Base-by-base conservation (phyloP, 2,888 invertebrate species). In the Nomada fabriciana region DNA sequence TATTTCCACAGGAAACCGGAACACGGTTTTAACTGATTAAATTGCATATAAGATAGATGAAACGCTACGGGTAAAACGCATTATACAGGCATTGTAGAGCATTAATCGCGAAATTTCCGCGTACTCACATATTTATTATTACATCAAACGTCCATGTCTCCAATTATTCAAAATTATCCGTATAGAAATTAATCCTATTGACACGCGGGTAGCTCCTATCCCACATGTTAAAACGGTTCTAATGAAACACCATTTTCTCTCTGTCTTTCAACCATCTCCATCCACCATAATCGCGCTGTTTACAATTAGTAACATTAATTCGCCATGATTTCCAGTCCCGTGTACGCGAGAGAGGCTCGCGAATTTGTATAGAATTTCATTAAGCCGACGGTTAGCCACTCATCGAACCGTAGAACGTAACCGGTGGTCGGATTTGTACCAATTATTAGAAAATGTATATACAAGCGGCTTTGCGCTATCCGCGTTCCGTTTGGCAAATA, bases 331-430 rank as follows among this genome's bases (percentile, higher is more conserved):
- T 82, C 80, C 80, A 77, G 73, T 52, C 68, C 25, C 75, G 80
- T 59, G 64, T 78, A 76, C 78, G 78, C 71, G 85, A 81, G 77
- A 83, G 85, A 82, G 80, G 59, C 55, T 68, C 82, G 77, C 73
- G 85, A 73, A 78, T 73, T 86, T 84, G 86, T 83, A 85, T 88
- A 86, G 87, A 89, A 89, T 89, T 89, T 89, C 86, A 89, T 89
- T 88, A 88, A 88, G 85, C 83, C 87, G 84, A 88, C 86, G 89
- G 89, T 89, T 89, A 89, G 84, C 89, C 88, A 88, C 88, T 88
- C 84, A 83, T 85, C 86, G 89, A 85, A 82, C 88, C 84, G 80
- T 89, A 83, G 86, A 86, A 86, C 89, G 83, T 89, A 89, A 89
- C 89, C 89, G 85, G 88, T 65, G 88, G 88, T 88, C 81, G 86